Evolutionary conservation across 2,797 vertebrate genomes (phyloP), one percentile per base, ranked within the genome.

Genomic region (Clangula hyemalis): DNA sequence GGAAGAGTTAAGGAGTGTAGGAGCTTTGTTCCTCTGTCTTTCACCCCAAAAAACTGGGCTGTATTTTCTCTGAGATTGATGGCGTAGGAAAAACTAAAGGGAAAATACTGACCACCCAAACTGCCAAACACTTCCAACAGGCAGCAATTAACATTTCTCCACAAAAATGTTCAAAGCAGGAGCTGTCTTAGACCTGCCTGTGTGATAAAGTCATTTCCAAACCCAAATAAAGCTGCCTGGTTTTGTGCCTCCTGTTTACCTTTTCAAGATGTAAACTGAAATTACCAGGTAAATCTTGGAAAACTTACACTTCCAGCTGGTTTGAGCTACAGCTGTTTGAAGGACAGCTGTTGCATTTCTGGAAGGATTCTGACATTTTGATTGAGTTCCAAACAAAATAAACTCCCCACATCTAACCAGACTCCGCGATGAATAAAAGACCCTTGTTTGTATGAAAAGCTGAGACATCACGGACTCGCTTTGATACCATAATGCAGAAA

Each of bases 41-140:
- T 0, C 1, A 15, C 7, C 13, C 41, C 43, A 1, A 66, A 5
- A 20, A 4, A 18, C 2, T 14, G 17, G 32, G 24, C n/a, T 81
- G 24, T 7, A 4, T 49, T 28, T 69, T 38, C 39, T 72, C 71
- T 54, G 61, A 45, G 8, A 56, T 12, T 16, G 47, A 64, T 0
- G 1, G 5, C 1, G 0, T 32, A 38, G 32, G 24, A 30, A 38
- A 87, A 80, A 76, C 34, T 14, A 5, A 78, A 87, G 22, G 8
- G 45, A 56, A 64, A 70, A 68, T 9, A 34, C 4, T 7, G 34
- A 58, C 41, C 34, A 25, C 11, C 30, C 49, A 72, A 28, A 22
- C 24, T 41, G 27, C 11, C 2, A 1, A 8, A 38, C 4, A 7
- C 6, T 1, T 3, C 10, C 28, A 54, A 13, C 28, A 64, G 14